These are phyloP conservation scores for Zoanthus gigantus DNA, from an alignment of 92 coral and sea anemone genomes.

Conservation along the genomic window DNA sequence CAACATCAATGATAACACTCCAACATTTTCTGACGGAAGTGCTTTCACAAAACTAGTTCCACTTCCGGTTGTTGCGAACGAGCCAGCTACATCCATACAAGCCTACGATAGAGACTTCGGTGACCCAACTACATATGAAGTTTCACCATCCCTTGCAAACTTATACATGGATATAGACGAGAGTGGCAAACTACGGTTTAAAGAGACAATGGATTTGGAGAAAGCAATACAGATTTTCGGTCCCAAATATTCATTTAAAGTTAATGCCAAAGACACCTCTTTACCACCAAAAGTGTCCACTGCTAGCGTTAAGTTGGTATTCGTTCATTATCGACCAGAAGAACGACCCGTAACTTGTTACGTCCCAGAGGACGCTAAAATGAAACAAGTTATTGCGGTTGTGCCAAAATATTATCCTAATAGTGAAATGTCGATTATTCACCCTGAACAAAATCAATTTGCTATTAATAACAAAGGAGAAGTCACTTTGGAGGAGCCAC, in stretches of 20 bases:
- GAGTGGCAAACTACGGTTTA: constrained; percentile 64
- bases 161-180: constrained; percentile 61
- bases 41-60: constrained; percentile 54
- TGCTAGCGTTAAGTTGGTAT: constrained; percentile 65
- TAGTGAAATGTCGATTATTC: constrained; percentile 63
- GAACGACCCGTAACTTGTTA: constrained; percentile 47
- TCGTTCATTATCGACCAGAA: constrained; percentile 59
- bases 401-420: constrained; percentile 73
- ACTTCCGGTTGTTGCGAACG: constrained; percentile 57
- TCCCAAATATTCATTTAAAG: constrained; percentile 41
- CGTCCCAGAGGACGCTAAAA: constrained; percentile 64
- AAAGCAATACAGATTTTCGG: constrained; percentile 52
- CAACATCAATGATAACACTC: constrained; percentile 77
- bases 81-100: constrained; percentile 60
- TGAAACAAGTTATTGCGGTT: constrained; percentile 58
- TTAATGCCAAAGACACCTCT: constrained; percentile 72
- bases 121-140: constrained; percentile 64
- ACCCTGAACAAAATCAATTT: constrained; percentile 68
- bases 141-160: constrained; percentile 61
- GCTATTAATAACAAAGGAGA: constrained; percentile 70
- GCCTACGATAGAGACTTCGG: constrained; percentile 72
- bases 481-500: constrained; percentile 46
- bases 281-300: constrained; percentile 65
- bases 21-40: constrained; percentile 67
- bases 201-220: constrained; percentile 51